Percentiles rank a stretch among this genome's conserved stretches.
Evolutionary conservation across 1,140 invertebrate genomes (phyloP).

Genomic region (Mamestra configurata): DNA sequence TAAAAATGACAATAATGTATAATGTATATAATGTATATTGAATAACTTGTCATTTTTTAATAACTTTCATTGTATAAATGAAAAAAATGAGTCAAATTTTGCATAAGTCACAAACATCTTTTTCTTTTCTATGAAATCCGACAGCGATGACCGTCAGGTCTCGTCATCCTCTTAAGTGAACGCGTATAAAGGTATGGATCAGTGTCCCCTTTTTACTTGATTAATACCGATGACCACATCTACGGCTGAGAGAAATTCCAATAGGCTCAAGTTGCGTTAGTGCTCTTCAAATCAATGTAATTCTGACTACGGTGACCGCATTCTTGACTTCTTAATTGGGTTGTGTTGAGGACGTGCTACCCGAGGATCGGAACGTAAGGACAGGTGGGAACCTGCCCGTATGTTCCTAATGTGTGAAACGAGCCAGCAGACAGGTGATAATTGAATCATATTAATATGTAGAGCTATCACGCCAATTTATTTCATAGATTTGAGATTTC

Average conservation of each 20-base stretch:
- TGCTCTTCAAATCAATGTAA: conserved; percentile 29
- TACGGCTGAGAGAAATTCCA: conserved; percentile 15
- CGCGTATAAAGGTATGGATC: not conserved
- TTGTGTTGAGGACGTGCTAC: conserved; percentile 7
- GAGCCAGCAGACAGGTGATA: not conserved
- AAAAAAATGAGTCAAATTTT: no score
- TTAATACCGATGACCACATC: conserved; percentile 20
- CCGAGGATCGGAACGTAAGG: not conserved
- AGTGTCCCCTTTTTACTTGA: conserved; percentile 28
- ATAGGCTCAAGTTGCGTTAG: not conserved
- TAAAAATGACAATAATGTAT: no score
- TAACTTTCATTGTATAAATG: no score
- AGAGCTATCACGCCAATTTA: no score
- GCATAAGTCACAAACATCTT: no score
- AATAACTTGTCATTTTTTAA: no score
- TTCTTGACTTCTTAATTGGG: conserved; percentile 34
- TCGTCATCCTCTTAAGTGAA: no score
- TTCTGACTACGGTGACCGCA: conserved; percentile 17
- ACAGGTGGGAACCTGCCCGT: not conserved
- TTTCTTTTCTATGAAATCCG: no score
- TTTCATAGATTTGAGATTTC: no score
- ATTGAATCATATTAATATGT: not conserved
- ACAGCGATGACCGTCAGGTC: no score
- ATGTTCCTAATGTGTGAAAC: not conserved
- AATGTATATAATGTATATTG: no score